A percentile compares a stretch with the other conserved stretches of the same genome.
phyloP scores from a whole-genome alignment of 2,888 invertebrate genomes.

The Anoncus sp. region DNA sequence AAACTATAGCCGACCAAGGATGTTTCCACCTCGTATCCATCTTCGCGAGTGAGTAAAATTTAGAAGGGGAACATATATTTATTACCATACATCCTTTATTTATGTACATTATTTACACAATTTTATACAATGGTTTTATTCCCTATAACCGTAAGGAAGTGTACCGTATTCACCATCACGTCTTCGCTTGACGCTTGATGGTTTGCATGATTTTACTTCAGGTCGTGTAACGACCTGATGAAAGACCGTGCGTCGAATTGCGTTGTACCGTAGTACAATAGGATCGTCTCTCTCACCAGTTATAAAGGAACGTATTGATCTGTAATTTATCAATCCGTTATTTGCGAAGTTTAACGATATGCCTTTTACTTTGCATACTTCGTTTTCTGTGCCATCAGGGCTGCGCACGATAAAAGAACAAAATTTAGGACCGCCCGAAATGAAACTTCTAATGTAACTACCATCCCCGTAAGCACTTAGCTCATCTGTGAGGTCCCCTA shows the following conservation, averaged over 20 bases:
- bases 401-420: background rate
- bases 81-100: no score
- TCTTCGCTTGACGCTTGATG: constrained; percentile 69
- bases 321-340: constrained; percentile 45
- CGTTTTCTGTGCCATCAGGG: constrained; percentile 2
- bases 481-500: constrained; percentile 2
- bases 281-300: constrained; percentile 21
- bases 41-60: no score
- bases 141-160: constrained; percentile 2
- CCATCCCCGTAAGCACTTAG: background rate
- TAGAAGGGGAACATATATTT: no score
- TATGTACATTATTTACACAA: no score
- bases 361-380: background rate
- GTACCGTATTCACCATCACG: constrained; percentile 3
- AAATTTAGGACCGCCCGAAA: constrained; percentile 10
- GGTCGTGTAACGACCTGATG: constrained; percentile 72
- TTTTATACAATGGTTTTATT: background rate
- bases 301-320: constrained; percentile 29
- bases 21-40: no score
- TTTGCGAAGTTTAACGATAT: constrained; percentile 45
- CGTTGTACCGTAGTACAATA: constrained; percentile 24
- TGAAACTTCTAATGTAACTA: constrained; percentile 7
- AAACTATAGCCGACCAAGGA: no score
- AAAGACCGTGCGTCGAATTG: constrained; percentile 27
- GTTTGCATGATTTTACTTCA: constrained; percentile 66